Conservation (phyloP, 2,113 vertebrate genomes). For the Crypturellus undulatus region DNA sequence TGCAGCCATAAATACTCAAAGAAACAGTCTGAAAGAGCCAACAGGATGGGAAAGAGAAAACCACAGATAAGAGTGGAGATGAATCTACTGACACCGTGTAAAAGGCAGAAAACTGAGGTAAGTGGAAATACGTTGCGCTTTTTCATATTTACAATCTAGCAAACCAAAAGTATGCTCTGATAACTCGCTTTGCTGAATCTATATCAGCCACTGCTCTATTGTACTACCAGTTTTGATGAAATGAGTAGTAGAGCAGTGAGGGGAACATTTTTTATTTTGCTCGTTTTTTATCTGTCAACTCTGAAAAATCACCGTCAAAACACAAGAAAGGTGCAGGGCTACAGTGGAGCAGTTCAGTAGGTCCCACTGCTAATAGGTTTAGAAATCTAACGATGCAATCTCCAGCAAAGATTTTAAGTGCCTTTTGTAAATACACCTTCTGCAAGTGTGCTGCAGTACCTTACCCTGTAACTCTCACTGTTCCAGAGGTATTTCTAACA, state of each 20-base stretch:
- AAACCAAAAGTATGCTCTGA: neutral
- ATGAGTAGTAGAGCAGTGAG: neutral
- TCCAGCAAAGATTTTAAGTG: constrained; percentile 8
- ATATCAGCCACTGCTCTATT: neutral
- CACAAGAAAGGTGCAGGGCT: neutral
- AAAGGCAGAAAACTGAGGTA: neutral
- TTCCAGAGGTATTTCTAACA: constrained; percentile 43
- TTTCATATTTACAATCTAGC: neutral
- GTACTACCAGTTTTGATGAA: neutral
- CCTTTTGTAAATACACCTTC: neutral
- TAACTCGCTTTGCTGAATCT: neutral
- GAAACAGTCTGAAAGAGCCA: neutral
- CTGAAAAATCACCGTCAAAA: neutral
- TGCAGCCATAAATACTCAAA: neutral
- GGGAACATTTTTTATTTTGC: neutral
- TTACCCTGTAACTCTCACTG: neutral
- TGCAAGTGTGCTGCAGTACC: constrained; percentile 17
- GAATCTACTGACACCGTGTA: neutral
- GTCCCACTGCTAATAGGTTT: neutral
- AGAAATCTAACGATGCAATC: neutral
- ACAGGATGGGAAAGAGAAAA: neutral
- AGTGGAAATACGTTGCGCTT: fast-evolving
- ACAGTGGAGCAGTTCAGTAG: neutral
- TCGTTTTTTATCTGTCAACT: neutral
- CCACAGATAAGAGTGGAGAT: fast-evolving